phyloP scores from a whole-genome alignment of 1,140 invertebrate genomes.

The Nilaparvata lugens region DNA sequence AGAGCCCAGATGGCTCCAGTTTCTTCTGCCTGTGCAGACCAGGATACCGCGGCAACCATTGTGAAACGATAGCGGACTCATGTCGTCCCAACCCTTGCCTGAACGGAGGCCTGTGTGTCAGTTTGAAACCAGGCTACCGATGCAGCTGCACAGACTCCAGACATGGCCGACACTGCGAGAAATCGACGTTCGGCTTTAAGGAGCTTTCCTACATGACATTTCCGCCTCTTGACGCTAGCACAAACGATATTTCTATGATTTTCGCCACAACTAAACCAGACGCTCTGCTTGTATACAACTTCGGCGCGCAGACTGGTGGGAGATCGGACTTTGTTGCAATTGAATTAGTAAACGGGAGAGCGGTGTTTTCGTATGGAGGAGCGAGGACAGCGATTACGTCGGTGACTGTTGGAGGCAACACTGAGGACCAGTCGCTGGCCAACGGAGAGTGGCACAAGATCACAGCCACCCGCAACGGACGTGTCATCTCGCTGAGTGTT shows the following conservation, averaged over 20 bases:
- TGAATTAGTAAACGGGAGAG: conserved; percentile 71
- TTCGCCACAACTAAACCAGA: conserved; percentile 85
- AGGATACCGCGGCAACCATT: conserved; percentile 79
- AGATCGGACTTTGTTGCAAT: conserved; percentile 87
- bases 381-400: conserved; percentile 74
- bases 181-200: conserved; percentile 78
- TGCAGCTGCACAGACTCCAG: conserved; percentile 79
- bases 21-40: conserved; percentile 86
- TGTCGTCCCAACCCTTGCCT: conserved; percentile 85
- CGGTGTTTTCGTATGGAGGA: conserved; percentile 83
- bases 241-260: conserved; percentile 82
- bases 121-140: conserved; percentile 69
- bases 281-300: conserved; percentile 82
- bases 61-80: conserved; percentile 75
- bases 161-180: conserved; percentile 86
- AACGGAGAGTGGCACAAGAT: conserved; percentile 88
- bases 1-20: conserved; percentile 70
- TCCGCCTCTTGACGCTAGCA: conserved; percentile 69
- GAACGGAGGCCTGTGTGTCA: conserved; percentile 74
- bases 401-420: conserved; percentile 49
- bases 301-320: conserved; percentile 73
- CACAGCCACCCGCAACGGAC: conserved; percentile 78
- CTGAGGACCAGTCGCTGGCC: conserved; percentile 49
- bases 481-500: conserved; percentile 75
- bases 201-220: conserved; percentile 86